phyloP scores from a whole-genome alignment of 2,888 invertebrate genomes.

The Galeopsomyia nigrocyanea region DNA sequence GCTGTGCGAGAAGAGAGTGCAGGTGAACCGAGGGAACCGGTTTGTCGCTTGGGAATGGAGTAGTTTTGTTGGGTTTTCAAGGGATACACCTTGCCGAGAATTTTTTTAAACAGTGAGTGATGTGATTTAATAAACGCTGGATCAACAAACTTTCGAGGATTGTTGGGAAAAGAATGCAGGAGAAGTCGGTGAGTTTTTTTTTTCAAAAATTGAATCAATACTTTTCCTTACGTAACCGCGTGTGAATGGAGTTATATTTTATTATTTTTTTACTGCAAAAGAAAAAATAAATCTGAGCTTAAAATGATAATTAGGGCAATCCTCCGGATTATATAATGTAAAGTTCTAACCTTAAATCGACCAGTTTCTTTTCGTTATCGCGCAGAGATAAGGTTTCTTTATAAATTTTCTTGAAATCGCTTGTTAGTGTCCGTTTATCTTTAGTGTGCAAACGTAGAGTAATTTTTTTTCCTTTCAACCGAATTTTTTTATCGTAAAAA shows the following conservation, averaged over 20 bases:
- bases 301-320: neutral
- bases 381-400: constrained; percentile 40
- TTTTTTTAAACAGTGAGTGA: constrained; percentile 6
- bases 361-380: constrained; percentile 33
- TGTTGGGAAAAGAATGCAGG: constrained; percentile 57
- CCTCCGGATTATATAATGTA: constrained; percentile 37
- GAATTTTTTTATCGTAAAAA: neutral
- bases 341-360: constrained; percentile 42
- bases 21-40: no score
- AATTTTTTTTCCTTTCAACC: constrained; percentile 8
- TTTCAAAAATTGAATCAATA: neutral
- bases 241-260: neutral
- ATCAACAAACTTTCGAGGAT: neutral
- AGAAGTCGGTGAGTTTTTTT: constrained; percentile 54
- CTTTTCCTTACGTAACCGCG: neutral
- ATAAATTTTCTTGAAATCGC: constrained; percentile 49
- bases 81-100: constrained; percentile 8
- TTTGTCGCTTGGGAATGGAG: neutral
- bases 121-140: constrained; percentile 12
- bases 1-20: neutral
- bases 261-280: neutral
- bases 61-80: constrained; percentile 3
- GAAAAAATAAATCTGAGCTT: neutral
- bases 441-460: neutral
- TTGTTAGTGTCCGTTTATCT: constrained; percentile 46